These are phyloP conservation scores for Sinella curviseta DNA, from an alignment of 1,140 invertebrate species.

Conservation along the genomic window DNA sequence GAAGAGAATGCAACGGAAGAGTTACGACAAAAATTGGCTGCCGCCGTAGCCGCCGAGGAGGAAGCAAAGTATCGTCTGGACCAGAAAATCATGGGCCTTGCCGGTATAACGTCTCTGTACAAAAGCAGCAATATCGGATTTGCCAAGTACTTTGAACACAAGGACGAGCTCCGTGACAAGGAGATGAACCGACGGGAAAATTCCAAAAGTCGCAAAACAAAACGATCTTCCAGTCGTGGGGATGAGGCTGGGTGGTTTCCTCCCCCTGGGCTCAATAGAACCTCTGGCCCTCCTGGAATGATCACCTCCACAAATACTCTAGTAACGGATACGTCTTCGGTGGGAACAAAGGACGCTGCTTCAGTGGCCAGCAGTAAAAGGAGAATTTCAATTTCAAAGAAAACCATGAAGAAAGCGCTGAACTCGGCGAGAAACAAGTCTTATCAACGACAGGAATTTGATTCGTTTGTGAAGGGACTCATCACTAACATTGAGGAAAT, in stretches of 20 bases:
- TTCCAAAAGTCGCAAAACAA: not conserved
- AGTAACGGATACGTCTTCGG: not conserved
- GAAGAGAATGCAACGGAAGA: not conserved
- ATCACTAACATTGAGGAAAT: slow-evolving; percentile 14
- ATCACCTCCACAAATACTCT: not conserved
- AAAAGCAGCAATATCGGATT: not conserved
- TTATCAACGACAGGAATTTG: not conserved
- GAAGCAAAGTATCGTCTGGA: not conserved
- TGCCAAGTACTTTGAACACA: not conserved
- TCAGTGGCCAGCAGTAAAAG: not conserved
- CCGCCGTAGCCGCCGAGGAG: not conserved
- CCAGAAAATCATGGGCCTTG: not conserved
- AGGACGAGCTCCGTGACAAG: not conserved
- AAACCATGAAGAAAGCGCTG: not conserved
- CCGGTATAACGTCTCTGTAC: not conserved
- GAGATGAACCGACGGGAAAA: not conserved
- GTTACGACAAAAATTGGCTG: not conserved
- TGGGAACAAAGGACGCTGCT: not conserved
- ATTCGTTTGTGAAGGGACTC: not conserved
- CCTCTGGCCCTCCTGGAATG: not conserved
- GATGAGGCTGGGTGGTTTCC: not conserved
- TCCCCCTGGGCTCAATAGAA: too few relatives aligned
- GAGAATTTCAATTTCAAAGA: not conserved
- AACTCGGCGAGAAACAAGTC: not conserved
- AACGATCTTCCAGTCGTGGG: not conserved